These are phyloP conservation scores for Liopterus haemorrhoidalis DNA, from an alignment of 2,888 invertebrate genomes.

Conservation along the genomic window DNA sequence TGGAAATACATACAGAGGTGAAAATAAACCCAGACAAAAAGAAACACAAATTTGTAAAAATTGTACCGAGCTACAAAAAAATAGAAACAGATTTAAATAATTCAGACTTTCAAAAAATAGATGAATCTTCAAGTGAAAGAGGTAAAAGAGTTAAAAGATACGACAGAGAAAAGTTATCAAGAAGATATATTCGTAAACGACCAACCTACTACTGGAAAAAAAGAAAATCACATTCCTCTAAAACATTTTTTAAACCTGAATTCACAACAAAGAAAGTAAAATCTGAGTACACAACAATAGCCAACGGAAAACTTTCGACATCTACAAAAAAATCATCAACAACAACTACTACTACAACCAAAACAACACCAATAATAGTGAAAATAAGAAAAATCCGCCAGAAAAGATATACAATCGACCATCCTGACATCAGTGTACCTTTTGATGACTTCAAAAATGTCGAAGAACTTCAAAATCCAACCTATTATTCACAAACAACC, in stretches of 20 bases:
- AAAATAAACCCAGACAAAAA: slow-evolving; percentile 27
- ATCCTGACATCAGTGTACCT: slow-evolving; percentile 35
- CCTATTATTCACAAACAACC: slow-evolving; percentile 25
- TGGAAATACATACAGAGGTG: slow-evolving; percentile 39
- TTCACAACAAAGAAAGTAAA: slow-evolving; percentile 11
- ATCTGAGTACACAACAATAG: background rate
- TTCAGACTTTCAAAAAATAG: slow-evolving; percentile 4
- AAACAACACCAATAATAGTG: slow-evolving; percentile 14
- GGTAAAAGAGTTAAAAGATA: slow-evolving; percentile 22
- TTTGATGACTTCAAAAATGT: slow-evolving; percentile 23
- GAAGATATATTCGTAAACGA: slow-evolving; percentile 25
- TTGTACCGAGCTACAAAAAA: slow-evolving; percentile 33
- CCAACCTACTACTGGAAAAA: slow-evolving; percentile 31
- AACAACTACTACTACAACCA: slow-evolving; percentile 27
- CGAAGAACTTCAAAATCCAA: slow-evolving; percentile 23
- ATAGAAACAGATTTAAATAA: slow-evolving; percentile 5
- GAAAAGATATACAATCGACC: slow-evolving; percentile 33
- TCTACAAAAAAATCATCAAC: slow-evolving; percentile 25
- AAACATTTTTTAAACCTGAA: slow-evolving; percentile 12
- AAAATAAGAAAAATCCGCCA: slow-evolving; percentile 17
- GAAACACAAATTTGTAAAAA: slow-evolving; percentile 36
- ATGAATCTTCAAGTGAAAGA: too few species aligned
- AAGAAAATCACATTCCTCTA: slow-evolving; percentile 18
- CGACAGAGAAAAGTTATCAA: slow-evolving; percentile 20
- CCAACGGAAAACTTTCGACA: slow-evolving; percentile 6